Evolutionary conservation across 2,113 vertebrate species (phyloP).

Genomic region (Hylia prasina): DNA sequence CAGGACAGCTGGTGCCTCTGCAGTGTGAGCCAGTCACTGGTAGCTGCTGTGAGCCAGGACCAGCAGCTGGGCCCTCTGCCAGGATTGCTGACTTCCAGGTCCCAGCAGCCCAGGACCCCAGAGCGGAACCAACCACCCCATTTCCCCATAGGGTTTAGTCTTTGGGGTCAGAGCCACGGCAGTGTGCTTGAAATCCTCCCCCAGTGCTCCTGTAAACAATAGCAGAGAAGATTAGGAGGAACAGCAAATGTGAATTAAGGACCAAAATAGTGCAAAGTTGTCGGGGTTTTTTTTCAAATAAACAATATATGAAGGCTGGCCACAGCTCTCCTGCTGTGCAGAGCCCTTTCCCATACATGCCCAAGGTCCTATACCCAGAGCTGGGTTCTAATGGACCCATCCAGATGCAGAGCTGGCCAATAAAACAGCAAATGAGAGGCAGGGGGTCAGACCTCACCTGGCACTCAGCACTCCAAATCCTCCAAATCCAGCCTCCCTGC

Average conservation of each 20-base stretch:
- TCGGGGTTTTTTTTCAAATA: neutral
- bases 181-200: neutral
- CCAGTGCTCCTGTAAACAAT: neutral
- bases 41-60: neutral
- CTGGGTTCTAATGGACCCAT: neutral
- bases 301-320: neutral
- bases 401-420: neutral
- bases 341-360: neutral
- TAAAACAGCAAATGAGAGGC: neutral
- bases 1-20: neutral
- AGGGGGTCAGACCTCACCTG: accelerated
- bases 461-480: neutral
- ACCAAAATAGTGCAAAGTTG: neutral
- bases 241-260: neutral
- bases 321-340: neutral
- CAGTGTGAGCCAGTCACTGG: neutral
- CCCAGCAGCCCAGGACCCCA: accelerated
- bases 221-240: neutral
- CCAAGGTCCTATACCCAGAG: accelerated
- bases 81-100: neutral
- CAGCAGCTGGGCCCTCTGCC: accelerated
- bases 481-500: neutral
- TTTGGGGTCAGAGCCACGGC: accelerated
- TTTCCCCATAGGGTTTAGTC: neutral
- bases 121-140: neutral